Evolutionary conservation across 2,113 vertebrate species (phyloP).

Genomic region (Leptobrachium ailaonicum): DNA sequence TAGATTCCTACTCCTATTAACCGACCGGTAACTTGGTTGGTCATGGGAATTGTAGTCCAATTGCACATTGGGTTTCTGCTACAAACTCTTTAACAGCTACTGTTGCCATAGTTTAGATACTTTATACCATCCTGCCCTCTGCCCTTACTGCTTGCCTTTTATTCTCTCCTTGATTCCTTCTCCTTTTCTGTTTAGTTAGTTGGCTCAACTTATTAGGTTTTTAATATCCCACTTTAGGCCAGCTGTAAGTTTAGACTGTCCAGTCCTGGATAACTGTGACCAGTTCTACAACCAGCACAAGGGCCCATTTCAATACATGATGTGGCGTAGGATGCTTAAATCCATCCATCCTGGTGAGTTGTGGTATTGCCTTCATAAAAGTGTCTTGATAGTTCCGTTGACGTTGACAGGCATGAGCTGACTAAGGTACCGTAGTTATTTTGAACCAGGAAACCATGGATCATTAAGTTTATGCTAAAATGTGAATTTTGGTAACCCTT

Average conservation of each 20-base stretch:
- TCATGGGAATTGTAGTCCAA: no score
- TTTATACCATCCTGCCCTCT: neutral
- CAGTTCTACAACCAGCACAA: slow-evolving; percentile 64
- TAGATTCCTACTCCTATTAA: no score
- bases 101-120: no score
- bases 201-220: slow-evolving; percentile 4
- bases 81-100: no score
- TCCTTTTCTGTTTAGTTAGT: neutral
- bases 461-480: neutral
- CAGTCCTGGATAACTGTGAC: slow-evolving; percentile 54
- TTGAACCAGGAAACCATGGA: neutral
- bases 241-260: slow-evolving; percentile 43
- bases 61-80: no score
- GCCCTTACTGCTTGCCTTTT: neutral
- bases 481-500: neutral
- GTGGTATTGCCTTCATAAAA: neutral
- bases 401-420: no score
- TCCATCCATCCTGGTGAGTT: slow-evolving; percentile 73
- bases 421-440: no score
- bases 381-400: neutral
- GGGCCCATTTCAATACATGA: slow-evolving; percentile 77
- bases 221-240: slow-evolving; percentile 48
- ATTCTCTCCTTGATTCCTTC: neutral
- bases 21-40: no score
- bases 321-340: slow-evolving; percentile 78